These are phyloP conservation scores for Blera fallax DNA, from an alignment of 2,888 invertebrate species.

Conservation along the genomic window DNA sequence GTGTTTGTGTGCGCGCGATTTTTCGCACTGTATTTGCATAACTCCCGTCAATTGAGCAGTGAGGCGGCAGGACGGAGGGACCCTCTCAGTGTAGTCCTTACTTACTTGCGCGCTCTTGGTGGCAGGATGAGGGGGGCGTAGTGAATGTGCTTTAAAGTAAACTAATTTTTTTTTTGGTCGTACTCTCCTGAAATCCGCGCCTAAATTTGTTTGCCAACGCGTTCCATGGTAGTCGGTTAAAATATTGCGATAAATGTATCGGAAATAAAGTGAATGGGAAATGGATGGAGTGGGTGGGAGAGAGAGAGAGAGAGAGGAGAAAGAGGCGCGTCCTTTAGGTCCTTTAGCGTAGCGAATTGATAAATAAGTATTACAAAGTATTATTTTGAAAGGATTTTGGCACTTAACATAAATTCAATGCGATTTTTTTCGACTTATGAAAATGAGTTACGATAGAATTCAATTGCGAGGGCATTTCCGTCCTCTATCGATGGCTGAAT, in stretches of 20 bases:
- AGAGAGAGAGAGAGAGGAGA: neutral
- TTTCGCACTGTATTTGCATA: conserved; percentile 63
- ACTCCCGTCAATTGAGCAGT: conserved; percentile 33
- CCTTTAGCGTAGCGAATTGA: conserved; percentile 26
- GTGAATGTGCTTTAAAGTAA: conserved; percentile 39
- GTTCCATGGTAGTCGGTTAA: neutral
- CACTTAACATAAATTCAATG: conserved; percentile 55
- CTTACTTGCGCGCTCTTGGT: neutral
- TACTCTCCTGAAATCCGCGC: conserved; percentile 21
- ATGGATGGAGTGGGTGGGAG: no score
- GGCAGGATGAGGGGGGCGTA: neutral
- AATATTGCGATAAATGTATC: conserved; percentile 60
- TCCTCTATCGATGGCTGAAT: neutral
- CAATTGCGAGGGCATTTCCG: conserved; percentile 19
- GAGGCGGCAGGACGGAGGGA: neutral
- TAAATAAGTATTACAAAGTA: conserved; percentile 57
- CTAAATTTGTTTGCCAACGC: conserved; percentile 46
- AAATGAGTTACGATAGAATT: conserved; percentile 57
- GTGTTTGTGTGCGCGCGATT: conserved; percentile 35
- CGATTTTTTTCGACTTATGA: conserved; percentile 56
- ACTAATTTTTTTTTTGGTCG: conserved; percentile 41
- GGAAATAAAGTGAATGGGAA: conserved; percentile 51
- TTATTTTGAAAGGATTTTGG: conserved; percentile 62
- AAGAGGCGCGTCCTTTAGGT: no score
- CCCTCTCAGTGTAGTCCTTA: neutral